Evolutionary conservation across 2,797 vertebrate species (phyloP).

Genomic region (Sebastes trivittatus): DNA sequence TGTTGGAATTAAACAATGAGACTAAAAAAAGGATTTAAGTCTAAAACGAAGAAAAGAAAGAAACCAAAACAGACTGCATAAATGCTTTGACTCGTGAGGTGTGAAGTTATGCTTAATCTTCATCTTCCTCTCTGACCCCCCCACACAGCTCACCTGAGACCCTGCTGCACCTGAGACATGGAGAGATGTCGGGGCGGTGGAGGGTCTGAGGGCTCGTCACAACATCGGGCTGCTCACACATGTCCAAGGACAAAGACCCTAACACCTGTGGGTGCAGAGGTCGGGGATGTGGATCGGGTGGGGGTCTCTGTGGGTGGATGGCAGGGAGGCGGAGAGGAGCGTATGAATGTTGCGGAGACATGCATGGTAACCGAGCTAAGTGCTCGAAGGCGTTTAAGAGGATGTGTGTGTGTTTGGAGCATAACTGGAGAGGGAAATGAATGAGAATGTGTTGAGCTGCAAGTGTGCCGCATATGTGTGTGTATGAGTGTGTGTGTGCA

Average conservation of each 20-base stretch:
- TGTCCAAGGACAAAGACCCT: conserved; percentile 86
- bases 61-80: background rate
- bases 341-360: conserved; percentile 57
- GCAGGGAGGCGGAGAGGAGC: conserved; percentile 20
- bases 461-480: conserved; percentile 9
- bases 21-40: background rate
- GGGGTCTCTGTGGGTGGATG: conserved; percentile 44
- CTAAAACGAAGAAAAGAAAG: background rate
- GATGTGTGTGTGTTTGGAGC: conserved; percentile 57
- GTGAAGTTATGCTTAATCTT: conserved; percentile 54
- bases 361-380: conserved; percentile 68
- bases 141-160: background rate
- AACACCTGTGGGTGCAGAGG: conserved; percentile 92
- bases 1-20: no score
- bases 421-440: conserved; percentile 46
- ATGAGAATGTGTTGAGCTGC: conserved; percentile 51
- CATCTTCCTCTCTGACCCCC: background rate
- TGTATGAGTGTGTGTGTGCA: conserved; percentile 20
- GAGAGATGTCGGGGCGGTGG: conserved; percentile 61
- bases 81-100: conserved; percentile 51
- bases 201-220: conserved; percentile 84
- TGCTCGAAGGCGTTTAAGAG: conserved; percentile 62
- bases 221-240: conserved; percentile 84
- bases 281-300: conserved; percentile 68
- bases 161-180: background rate